A percentile compares a stretch with the other conserved stretches of the same genome.
Conservation (phyloP, 2,888 invertebrate genomes). For the Fabriciana adippe region DNA sequence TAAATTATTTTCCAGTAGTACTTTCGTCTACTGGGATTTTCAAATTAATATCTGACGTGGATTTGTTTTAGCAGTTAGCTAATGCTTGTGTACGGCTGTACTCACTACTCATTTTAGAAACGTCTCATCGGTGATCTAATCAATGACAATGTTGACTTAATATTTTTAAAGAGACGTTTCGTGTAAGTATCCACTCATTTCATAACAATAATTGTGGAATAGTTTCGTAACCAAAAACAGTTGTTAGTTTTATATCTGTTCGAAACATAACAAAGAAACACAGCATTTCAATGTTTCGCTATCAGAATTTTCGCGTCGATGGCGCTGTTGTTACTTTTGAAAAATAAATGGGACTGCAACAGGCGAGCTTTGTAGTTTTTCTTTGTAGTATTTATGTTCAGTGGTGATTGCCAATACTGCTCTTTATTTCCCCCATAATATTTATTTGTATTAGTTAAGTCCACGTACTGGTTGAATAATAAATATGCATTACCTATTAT, state of each 20-base stretch:
- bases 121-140: no score
- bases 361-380: slow-evolving; percentile 49
- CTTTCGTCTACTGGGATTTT: no score
- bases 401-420: slow-evolving; percentile 54
- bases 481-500: neutral
- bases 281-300: slow-evolving; percentile 54
- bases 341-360: slow-evolving; percentile 54
- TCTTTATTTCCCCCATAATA: slow-evolving; percentile 27
- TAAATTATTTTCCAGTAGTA: slow-evolving; percentile 7
- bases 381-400: slow-evolving; percentile 51
- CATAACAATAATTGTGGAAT: slow-evolving; percentile 8
- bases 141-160: no score
- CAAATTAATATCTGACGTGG: no score
- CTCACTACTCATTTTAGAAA: no score
- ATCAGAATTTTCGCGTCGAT: slow-evolving; percentile 56
- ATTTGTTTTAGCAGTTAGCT: no score
- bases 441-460: no score
- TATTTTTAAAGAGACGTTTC: neutral
- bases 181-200: neutral
- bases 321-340: slow-evolving; percentile 51
- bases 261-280: slow-evolving; percentile 44
- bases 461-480: neutral
- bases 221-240: slow-evolving; percentile 21
- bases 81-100: no score
- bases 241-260: slow-evolving; percentile 32